phyloP scores from a whole-genome alignment of 1,140 invertebrate genomes.

The Samia ricini region DNA sequence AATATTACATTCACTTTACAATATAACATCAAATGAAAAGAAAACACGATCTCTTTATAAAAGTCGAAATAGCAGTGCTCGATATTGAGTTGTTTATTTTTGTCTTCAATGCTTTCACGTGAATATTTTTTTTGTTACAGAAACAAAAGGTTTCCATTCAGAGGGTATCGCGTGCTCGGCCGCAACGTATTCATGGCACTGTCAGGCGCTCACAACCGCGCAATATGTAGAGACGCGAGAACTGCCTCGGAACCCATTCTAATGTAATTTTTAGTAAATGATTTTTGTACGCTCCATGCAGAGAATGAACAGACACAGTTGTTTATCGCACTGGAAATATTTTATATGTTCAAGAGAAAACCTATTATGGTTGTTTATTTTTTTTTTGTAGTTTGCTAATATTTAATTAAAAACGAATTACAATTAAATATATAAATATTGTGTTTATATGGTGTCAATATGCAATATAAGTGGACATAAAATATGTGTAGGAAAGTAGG shows the following conservation, averaged over 20 bases:
- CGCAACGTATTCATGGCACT: not conserved
- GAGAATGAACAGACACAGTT: not conserved
- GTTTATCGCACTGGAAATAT: no score
- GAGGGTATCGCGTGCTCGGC: not conserved
- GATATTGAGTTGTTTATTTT: not conserved
- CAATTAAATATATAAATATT: no score
- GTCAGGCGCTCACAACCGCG: not conserved
- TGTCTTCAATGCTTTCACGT: not conserved
- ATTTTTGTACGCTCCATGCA: not conserved
- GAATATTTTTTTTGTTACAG: not conserved
- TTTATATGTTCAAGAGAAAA: no score
- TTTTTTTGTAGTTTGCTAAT: no score
- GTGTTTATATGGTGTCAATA: no score
- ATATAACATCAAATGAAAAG: not conserved
- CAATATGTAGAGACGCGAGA: not conserved
- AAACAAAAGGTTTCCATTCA: not conserved
- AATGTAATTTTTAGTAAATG: not conserved
- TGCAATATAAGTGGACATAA: no score
- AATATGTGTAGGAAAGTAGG: no score
- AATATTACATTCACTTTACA: no score
- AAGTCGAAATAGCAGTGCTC: not conserved
- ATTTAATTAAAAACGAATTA: no score
- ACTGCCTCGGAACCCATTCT: not conserved
- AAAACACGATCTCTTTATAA: not conserved
- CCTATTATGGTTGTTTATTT: no score